Evolutionary conservation across 2,113 vertebrate species (phyloP).

Genomic region (Xerus inauris): DNA sequence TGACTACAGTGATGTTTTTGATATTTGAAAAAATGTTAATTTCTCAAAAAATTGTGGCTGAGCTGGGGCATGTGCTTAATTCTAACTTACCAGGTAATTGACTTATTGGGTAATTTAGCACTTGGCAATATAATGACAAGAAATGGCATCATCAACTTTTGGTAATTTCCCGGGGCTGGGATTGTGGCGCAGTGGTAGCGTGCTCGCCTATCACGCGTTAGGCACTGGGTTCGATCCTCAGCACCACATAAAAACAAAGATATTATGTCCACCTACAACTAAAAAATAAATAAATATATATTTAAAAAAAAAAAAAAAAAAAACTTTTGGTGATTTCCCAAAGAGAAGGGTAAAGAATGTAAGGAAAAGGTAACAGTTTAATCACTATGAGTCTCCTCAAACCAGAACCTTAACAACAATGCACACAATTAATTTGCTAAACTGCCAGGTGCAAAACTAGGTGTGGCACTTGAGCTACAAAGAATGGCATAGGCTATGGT

Average conservation of each 20-base stretch:
- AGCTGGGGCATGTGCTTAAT: not conserved
- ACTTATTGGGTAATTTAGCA: not conserved
- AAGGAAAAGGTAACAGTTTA: not conserved
- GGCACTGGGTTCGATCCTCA: too few relatives aligned
- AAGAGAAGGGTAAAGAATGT: not conserved
- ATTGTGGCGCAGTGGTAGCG: too few relatives aligned
- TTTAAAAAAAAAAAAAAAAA: too few relatives aligned
- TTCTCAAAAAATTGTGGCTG: not conserved
- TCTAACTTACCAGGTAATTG: not conserved
- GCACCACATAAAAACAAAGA: too few relatives aligned
- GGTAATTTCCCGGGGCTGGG: not conserved
- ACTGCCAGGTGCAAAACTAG: conserved; percentile 48
- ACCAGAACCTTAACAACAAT: not conserved
- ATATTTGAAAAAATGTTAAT: conserved; percentile 14
- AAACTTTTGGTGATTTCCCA: conserved; percentile 24
- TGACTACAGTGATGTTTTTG: not conserved
- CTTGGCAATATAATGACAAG: not conserved
- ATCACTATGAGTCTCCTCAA: not conserved
- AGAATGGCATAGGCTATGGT: not conserved
- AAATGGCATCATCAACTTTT: conserved; percentile 21
- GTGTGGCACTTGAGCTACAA: not conserved
- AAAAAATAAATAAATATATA: too few relatives aligned
- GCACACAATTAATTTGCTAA: conserved; percentile 37
- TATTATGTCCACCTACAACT: too few relatives aligned
- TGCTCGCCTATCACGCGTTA: too few relatives aligned